A percentile compares a stretch with the other conserved stretches of the same genome.
phyloP scores from a whole-genome alignment of 2,113 vertebrate species.

The Menura novaehollandiae region DNA sequence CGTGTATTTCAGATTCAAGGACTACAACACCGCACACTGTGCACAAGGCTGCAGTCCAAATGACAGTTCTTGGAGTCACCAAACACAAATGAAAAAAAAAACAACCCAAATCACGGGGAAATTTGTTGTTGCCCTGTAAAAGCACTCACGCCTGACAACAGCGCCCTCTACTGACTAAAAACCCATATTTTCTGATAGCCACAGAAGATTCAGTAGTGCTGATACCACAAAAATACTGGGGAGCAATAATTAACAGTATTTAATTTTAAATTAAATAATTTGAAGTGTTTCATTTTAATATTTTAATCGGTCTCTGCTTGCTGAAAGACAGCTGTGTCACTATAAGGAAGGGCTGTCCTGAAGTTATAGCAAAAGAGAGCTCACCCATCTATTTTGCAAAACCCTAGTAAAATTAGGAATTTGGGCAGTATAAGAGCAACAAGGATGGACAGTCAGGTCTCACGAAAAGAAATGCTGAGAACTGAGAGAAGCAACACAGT shows the following conservation, averaged over 20 bases:
- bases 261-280: neutral
- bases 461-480: neutral
- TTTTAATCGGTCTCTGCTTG: neutral
- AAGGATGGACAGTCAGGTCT: neutral
- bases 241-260: neutral
- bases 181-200: neutral
- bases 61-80: neutral
- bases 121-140: neutral
- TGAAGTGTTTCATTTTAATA: neutral
- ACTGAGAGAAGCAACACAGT: neutral
- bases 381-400: neutral
- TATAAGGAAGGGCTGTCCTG: neutral
- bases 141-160: neutral
- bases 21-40: neutral
- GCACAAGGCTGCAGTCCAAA: neutral
- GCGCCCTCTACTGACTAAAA: conserved; percentile 14
- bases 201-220: neutral
- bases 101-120: neutral
- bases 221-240: neutral
- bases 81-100: neutral
- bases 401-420: neutral
- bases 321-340: neutral
- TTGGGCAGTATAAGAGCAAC: neutral
- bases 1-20: neutral
- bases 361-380: neutral